These are phyloP conservation scores for Phengaris alcon DNA, from an alignment of 2,888 invertebrate genomes.

Conservation along the genomic window DNA sequence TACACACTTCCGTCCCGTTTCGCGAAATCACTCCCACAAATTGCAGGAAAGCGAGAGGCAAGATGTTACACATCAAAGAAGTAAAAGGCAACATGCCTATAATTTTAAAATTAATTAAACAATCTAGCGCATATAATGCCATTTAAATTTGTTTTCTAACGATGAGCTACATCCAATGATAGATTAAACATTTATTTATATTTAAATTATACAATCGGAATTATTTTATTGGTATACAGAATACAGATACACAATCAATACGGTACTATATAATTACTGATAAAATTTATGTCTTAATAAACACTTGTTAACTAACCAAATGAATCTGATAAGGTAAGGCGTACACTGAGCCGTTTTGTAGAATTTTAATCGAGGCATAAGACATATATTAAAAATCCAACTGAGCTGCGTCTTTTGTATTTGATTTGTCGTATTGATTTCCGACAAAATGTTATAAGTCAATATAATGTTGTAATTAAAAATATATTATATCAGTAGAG, in stretches of 20 bases:
- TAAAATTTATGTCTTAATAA: conserved; percentile 39
- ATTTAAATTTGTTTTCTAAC: neutral
- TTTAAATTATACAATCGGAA: conserved; percentile 26
- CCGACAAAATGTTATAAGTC: too few species aligned
- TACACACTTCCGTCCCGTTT: too few species aligned
- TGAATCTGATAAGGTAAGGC: conserved; percentile 5
- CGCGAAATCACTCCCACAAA: too few species aligned
- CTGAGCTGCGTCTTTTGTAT: too few species aligned
- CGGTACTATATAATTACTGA: conserved; percentile 38
- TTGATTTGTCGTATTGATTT: too few species aligned
- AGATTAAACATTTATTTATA: conserved; percentile 43
- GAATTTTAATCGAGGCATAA: neutral
- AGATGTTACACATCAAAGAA: too few species aligned
- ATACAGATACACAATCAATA: conserved; percentile 33
- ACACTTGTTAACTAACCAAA: conserved; percentile 35
- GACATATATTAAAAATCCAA: too few species aligned
- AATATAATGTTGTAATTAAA: too few species aligned
- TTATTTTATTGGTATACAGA: conserved; percentile 29
- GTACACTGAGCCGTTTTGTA: neutral
- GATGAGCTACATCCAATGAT: conserved; percentile 43
- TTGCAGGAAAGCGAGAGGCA: too few species aligned
- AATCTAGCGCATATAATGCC: neutral
- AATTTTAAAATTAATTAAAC: neutral
- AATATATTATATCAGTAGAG: too few species aligned
- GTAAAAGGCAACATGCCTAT: neutral